Conservation (phyloP, 64 coral and sea anemone genomes). For the Porites lutea region DNA sequence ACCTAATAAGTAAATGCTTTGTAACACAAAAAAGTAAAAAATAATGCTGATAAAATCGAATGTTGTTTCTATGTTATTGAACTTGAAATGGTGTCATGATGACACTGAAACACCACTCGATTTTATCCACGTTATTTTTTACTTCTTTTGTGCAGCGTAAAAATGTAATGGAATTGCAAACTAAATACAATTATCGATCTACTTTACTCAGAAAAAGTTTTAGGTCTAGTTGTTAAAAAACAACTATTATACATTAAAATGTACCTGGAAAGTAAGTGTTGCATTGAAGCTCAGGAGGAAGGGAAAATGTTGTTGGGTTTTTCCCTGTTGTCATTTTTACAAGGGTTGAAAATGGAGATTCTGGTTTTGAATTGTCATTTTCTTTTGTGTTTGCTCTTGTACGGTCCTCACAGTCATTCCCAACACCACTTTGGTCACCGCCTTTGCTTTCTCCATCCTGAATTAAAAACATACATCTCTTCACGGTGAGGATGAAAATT, state of each 20-base stretch:
- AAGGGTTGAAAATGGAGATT: conserved; percentile 86
- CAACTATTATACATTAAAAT: not conserved
- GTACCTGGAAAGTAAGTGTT: conserved; percentile 95
- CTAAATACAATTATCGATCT: no score
- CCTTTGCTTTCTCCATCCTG: not conserved
- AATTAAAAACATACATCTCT: not conserved
- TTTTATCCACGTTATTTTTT: no score
- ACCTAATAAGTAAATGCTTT: no score
- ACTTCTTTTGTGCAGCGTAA: no score
- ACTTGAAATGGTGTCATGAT: no score
- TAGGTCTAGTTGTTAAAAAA: no score
- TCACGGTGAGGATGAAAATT: not conserved
- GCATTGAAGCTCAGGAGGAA: conserved; percentile 95
- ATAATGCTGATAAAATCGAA: no score
- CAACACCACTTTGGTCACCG: not conserved
- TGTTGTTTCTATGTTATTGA: no score
- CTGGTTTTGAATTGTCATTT: conserved; percentile 53
- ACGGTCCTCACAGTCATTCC: not conserved
- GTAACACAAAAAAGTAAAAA: no score
- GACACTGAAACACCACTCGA: no score
- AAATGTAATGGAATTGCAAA: no score
- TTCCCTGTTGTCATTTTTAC: conserved; percentile 98
- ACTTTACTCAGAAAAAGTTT: no score
- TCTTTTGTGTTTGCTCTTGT: not conserved
- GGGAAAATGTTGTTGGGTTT: conserved; percentile 94